Conservation (phyloP, 2,888 invertebrate species). For the Lymantria monacha region DNA sequence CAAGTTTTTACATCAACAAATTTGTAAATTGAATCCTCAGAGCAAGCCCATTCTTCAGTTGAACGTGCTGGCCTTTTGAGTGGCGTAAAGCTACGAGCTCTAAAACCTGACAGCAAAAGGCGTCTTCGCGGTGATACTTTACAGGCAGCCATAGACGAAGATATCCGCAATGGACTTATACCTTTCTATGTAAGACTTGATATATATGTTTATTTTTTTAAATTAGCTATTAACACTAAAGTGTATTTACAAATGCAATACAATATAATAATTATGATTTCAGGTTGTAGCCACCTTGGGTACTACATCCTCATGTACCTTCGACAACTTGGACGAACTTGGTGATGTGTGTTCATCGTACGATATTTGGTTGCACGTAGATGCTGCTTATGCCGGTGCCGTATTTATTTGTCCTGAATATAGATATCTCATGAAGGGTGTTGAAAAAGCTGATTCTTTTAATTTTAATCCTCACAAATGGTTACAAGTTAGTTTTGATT, state of each 20-base stretch:
- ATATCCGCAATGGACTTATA: constrained; percentile 93
- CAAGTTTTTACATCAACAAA: background rate
- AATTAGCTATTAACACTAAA: background rate
- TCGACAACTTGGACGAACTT: constrained; percentile 94
- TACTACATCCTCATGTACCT: constrained; percentile 97
- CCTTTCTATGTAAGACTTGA: constrained; percentile 93
- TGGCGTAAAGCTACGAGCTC: constrained; percentile 89
- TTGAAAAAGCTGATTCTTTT: constrained; percentile 96
- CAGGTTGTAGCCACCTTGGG: constrained; percentile 95
- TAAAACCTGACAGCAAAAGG: constrained; percentile 88
- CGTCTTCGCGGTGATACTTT: constrained; percentile 89
- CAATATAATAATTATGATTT: no score
- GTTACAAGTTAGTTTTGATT: constrained; percentile 99
- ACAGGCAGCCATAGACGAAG: constrained; percentile 90
- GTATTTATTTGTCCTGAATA: constrained; percentile 99
- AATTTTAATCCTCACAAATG: constrained; percentile 99
- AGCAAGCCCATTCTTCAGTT: constrained; percentile 96
- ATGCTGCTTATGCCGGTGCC: constrained; percentile 98
- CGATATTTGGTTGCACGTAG: constrained; percentile 96
- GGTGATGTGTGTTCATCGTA: constrained; percentile 92
- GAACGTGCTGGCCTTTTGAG: constrained; percentile 95
- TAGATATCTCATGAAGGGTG: constrained; percentile 92
- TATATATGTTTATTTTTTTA: background rate
- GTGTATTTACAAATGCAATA: no score
- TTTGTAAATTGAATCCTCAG: constrained; percentile 60